Conservation (phyloP, 2,113 vertebrate species). For the Pangasianodon hypophthalmus region DNA sequence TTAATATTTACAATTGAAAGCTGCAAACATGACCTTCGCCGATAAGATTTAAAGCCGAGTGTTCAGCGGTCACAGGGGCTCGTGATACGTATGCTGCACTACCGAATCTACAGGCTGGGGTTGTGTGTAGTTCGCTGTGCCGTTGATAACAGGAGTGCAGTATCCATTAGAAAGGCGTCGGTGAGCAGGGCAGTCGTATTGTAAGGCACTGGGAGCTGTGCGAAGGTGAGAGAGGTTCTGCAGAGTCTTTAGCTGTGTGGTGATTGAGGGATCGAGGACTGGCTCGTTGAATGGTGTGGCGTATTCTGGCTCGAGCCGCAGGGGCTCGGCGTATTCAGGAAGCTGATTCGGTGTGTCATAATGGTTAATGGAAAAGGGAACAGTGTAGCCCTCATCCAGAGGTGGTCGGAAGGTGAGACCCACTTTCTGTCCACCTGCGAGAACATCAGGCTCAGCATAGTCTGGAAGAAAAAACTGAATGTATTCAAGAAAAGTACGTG, state of each 20-base stretch:
- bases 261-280: slow-evolving; percentile 46
- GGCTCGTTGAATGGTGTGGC: slow-evolving; percentile 80
- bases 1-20: slow-evolving; percentile 2
- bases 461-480: slow-evolving; percentile 64
- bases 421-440: slow-evolving; percentile 65
- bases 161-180: slow-evolving; percentile 67
- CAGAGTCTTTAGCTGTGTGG: background rate
- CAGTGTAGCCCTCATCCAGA: slow-evolving; percentile 75
- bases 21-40: background rate
- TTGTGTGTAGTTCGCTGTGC: slow-evolving; percentile 57
- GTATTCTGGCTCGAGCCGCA: slow-evolving; percentile 81
- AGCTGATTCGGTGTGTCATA: slow-evolving; percentile 76
- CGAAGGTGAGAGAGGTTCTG: slow-evolving; percentile 21
- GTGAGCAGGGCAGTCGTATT: slow-evolving; percentile 75
- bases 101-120: slow-evolving; percentile 58
- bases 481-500: background rate
- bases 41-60: background rate
- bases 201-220: slow-evolving; percentile 32
- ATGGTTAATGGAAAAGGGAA: slow-evolving; percentile 76
- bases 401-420: slow-evolving; percentile 80
- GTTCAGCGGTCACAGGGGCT: slow-evolving; percentile 67
- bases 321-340: slow-evolving; percentile 80
- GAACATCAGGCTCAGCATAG: slow-evolving; percentile 77
- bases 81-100: slow-evolving; percentile 67
- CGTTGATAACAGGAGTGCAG: slow-evolving; percentile 63